Conservation (phyloP, 2,113 vertebrate species). For the Ramphastos sulfuratus region DNA sequence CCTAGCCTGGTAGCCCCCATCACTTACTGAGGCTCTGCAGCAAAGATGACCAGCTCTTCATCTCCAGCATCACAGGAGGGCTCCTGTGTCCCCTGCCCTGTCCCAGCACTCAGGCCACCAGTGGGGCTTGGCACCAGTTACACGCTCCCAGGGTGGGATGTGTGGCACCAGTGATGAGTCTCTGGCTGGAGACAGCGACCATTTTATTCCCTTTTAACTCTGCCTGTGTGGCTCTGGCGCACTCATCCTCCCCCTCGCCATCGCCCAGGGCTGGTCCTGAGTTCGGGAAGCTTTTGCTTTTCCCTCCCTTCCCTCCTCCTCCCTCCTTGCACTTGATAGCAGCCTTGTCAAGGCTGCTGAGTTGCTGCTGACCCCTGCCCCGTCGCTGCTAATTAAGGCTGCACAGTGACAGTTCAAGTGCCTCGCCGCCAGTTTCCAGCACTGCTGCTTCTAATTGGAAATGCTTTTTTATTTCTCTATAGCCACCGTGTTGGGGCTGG, state of each 20-base stretch:
- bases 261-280: conserved; percentile 66
- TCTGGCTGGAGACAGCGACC: conserved; percentile 24
- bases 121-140: rapidly evolving
- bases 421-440: conserved; percentile 79
- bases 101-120: not conserved
- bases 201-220: conserved; percentile 58
- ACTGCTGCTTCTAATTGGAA: conserved; percentile 89
- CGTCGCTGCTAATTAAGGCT: conserved; percentile 92
- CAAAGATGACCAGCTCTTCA: conserved; percentile 72
- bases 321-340: conserved; percentile 80
- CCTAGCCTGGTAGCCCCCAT: not conserved
- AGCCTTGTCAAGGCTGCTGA: conserved; percentile 82
- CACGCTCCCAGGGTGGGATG: not conserved
- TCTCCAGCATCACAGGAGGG: conserved; percentile 24
- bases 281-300: conserved; percentile 44
- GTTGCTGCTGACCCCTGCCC: conserved; percentile 89
- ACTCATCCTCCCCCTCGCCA: not conserved
- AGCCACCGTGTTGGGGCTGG: conserved; percentile 54
- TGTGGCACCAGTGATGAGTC: not conserved
- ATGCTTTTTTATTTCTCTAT: conserved; percentile 71
- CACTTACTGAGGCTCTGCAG: conserved; percentile 77
- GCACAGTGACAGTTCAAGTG: conserved; percentile 90
- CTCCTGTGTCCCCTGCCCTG: not conserved
- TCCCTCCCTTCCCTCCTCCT: conserved; percentile 47
- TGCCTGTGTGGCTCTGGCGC: not conserved